A percentile compares a stretch with the other conserved stretches of the same genome.
Conservation (phyloP, 2,797 vertebrate species). For the Lepilemur septentrionalis region DNA sequence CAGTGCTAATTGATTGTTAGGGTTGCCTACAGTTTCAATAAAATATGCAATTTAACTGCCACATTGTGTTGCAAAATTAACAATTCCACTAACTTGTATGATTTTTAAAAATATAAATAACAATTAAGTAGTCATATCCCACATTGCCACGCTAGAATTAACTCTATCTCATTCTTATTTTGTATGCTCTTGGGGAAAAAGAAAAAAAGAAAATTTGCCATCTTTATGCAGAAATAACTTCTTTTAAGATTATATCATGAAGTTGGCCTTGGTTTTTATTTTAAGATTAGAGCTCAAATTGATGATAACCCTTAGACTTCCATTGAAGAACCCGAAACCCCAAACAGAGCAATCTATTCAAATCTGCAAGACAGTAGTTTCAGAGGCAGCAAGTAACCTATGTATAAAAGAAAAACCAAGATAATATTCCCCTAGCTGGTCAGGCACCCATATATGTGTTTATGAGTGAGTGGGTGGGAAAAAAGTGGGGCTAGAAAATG, state of each 20-base stretch:
- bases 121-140: not conserved
- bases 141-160: not conserved
- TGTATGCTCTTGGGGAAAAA: not conserved
- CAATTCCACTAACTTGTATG: not conserved
- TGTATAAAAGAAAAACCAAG: not conserved
- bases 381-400: not conserved
- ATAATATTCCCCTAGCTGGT: not conserved
- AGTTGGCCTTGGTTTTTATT: not conserved
- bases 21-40: not conserved
- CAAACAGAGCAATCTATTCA: not conserved
- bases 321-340: not conserved
- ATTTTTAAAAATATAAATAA: not conserved
- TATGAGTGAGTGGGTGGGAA: not conserved
- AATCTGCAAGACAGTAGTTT: not conserved
- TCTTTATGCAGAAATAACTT: not conserved
- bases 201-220: not conserved
- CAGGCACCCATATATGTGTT: not conserved
- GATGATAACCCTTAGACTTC: not conserved
- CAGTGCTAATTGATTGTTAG: not conserved
- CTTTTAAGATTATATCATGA: not conserved
- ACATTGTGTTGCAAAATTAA: constrained; percentile 10
- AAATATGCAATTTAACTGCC: not conserved
- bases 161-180: not conserved
- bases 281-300: constrained; percentile 31
- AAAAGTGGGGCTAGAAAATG: rapidly evolving